phyloP scores from a whole-genome alignment of 2,888 invertebrate genomes.

The Stenotaenia linearis region DNA sequence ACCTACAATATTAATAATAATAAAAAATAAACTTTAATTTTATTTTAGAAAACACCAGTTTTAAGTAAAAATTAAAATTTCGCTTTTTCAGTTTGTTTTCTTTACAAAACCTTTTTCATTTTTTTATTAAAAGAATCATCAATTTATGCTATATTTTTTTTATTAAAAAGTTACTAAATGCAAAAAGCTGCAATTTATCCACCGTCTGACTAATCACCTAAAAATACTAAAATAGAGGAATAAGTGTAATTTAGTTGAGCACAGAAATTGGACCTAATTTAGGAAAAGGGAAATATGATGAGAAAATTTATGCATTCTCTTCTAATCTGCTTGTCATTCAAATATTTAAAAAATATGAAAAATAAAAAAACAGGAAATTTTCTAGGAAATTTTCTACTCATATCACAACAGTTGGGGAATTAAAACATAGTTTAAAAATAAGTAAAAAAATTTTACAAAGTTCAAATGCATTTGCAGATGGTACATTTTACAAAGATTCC shows the following conservation, averaged over 20 bases:
- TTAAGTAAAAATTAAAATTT: neutral
- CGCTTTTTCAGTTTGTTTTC: neutral
- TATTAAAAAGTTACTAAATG: neutral
- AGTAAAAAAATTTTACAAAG: neutral
- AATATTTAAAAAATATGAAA: neutral
- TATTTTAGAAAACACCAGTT: neutral
- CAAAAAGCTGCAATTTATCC: slow-evolving; percentile 24
- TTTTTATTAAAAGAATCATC: neutral
- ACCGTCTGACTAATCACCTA: slow-evolving; percentile 2
- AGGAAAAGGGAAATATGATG: neutral
- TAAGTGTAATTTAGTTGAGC: slow-evolving; percentile 16
- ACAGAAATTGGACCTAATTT: slow-evolving; percentile 26
- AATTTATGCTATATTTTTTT: neutral
- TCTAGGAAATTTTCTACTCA: neutral
- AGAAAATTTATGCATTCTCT: neutral
- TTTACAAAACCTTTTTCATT: neutral
- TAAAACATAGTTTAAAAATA: neutral
- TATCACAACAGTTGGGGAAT: neutral
- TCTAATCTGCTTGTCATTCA: neutral
- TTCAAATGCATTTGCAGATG: neutral
- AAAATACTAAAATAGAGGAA: slow-evolving; percentile 20
- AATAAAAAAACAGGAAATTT: neutral
- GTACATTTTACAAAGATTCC: slow-evolving; percentile 11
- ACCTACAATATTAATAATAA: neutral
- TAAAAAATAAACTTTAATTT: neutral